phyloP scores from a whole-genome alignment of 2,888 invertebrate species.

The Eupithecia subumbrata region DNA sequence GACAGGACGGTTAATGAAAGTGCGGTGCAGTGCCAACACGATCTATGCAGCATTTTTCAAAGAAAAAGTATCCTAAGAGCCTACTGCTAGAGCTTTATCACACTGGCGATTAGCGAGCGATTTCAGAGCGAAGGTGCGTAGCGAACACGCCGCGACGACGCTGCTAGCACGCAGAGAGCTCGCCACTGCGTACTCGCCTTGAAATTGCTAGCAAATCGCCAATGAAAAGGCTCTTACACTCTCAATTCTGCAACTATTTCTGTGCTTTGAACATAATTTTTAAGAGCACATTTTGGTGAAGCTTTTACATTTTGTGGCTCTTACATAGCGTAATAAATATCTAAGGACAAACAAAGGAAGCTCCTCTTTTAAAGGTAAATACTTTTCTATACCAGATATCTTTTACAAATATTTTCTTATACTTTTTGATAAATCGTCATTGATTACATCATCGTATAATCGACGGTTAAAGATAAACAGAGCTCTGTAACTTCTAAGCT shows the following conservation, averaged over 20 bases:
- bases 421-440: not conserved
- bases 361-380: not conserved
- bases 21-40: slow-evolving; percentile 44
- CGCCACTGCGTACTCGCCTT: too few relatives aligned
- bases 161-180: too few relatives aligned
- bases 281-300: slow-evolving; percentile 7
- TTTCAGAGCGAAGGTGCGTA: too few relatives aligned
- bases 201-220: too few relatives aligned
- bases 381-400: not conserved
- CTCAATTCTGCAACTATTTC: slow-evolving; percentile 20
- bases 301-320: not conserved
- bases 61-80: not conserved
- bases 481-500: not conserved
- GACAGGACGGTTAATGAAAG: slow-evolving; percentile 30
- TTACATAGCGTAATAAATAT: not conserved
- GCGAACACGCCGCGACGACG: too few relatives aligned
- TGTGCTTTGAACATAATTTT: slow-evolving; percentile 7
- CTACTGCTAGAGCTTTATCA: slow-evolving; percentile 4
- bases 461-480: not conserved
- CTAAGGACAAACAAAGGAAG: not conserved
- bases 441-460: not conserved
- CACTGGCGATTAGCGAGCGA: too few relatives aligned
- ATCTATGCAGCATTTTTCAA: slow-evolving; percentile 43
- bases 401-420: not conserved
- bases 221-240: not conserved